Evolutionary conservation across 2,113 vertebrate species (phyloP), one percentile per base, ranked within the genome.

Genomic region (Orycteropus afer): DNA sequence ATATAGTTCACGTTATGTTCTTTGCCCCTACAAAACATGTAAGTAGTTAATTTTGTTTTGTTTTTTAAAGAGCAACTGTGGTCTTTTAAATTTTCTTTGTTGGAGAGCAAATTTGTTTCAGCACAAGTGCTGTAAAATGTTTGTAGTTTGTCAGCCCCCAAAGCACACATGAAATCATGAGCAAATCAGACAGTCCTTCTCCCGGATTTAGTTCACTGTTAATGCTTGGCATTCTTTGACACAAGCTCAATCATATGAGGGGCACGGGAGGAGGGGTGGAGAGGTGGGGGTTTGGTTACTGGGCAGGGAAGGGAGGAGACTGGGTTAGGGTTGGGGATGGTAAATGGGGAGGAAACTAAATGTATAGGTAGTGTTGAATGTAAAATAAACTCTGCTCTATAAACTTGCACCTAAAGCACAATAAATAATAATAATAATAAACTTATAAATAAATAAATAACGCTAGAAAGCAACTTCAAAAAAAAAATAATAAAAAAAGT

Each of bases 51-150:
- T 97, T 98, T 98, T 98, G 95, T 95, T 96, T 97, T 98, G 94
- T 96, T 97, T 98, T 97, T 98, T 98, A 98, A 98, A 99, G 98
- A 99, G 98, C 98, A 98, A 98, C 98, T 98, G 98, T 98, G 98
- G 98, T 99, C 99, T 99, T 98, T 99, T 67, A 83, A 34, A 73
- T 93, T 98, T 98, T 99, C 98, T 99, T 98, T 96, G 97, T 98
- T 99, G 98, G 98, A 99, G 98, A 99, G 98, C 98, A 99, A 99
- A 99, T 98, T 98, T 97, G 97, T 98, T 98, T 97, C 98, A 93
- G 91, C 86, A 27, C 89, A 34, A 91, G 95, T 97, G 95, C 95
- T 96, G 97, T 92, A 90, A 97, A 96, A 93, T 95, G 79, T 82
- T 99, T 98, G 97, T 97, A 97, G 98, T 99, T 99, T 34, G 83